A percentile compares a stretch with the other conserved stretches of the same genome.
Conservation (phyloP, 2,113 vertebrate species). For the Corvus cornix region DNA sequence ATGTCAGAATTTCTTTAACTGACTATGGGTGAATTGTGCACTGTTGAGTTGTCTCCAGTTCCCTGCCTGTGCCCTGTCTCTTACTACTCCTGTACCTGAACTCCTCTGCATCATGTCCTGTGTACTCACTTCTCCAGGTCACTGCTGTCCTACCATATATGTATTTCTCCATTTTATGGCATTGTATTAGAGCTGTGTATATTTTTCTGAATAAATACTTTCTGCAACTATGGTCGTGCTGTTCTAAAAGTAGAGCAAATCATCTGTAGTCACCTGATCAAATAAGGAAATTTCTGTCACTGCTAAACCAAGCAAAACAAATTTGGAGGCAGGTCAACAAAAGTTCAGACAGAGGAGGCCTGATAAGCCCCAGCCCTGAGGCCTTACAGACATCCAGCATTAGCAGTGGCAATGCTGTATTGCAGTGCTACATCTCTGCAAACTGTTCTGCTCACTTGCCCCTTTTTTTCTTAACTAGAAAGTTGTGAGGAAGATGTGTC, state of each 20-base stretch:
- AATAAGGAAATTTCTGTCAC: neutral
- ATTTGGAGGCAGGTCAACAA: neutral
- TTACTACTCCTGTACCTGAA: neutral
- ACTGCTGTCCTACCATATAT: neutral
- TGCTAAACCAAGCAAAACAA: neutral
- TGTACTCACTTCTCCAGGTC: neutral
- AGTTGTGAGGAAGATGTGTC: rapidly evolving
- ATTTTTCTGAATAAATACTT: neutral
- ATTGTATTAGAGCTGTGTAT: neutral
- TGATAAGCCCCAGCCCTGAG: neutral
- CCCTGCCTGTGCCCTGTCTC: neutral
- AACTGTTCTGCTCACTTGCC: neutral
- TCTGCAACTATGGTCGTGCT: neutral
- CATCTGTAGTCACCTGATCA: neutral
- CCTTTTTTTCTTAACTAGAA: neutral
- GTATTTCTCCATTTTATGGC: neutral
- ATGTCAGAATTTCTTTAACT: neutral
- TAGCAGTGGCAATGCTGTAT: neutral
- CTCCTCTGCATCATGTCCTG: rapidly evolving
- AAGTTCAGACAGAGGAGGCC: neutral
- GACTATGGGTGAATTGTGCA: neutral
- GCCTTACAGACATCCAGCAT: neutral
- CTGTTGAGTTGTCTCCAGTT: rapidly evolving
- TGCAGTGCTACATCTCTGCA: neutral
- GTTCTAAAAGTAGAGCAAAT: neutral